Evolutionary conservation across 1,140 invertebrate species (phyloP).

Genomic region (Drosophila fuyamai): DNA sequence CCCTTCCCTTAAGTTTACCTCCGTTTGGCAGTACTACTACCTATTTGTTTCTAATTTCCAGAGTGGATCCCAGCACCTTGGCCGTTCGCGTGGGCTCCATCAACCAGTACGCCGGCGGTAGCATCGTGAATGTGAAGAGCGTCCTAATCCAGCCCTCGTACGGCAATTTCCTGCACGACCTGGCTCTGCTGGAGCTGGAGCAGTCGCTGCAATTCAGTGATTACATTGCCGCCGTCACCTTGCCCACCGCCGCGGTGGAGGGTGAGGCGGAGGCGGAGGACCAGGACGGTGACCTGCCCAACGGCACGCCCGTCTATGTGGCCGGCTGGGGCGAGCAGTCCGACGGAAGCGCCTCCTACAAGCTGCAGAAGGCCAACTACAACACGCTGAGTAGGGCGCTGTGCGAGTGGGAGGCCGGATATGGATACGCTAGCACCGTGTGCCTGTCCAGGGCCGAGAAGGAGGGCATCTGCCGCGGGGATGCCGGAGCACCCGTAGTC

Average conservation of each 20-base stretch:
- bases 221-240: constrained; percentile 69
- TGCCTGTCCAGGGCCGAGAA: constrained; percentile 62
- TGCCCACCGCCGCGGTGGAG: constrained; percentile 47
- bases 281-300: constrained; percentile 31
- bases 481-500: constrained; percentile 64
- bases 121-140: constrained; percentile 36
- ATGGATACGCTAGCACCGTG: constrained; percentile 57
- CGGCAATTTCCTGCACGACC: constrained; percentile 84
- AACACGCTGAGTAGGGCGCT: constrained; percentile 45
- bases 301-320: constrained; percentile 60
- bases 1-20: too few species aligned
- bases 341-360: constrained; percentile 57
- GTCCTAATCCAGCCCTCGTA: constrained; percentile 84
- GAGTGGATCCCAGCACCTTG: constrained; percentile 28
- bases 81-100: constrained; percentile 70
- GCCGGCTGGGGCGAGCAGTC: constrained; percentile 71
- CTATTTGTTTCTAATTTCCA: constrained; percentile 6
- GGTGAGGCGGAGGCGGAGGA: constrained; percentile 6
- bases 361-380: constrained; percentile 61
- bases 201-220: constrained; percentile 62
- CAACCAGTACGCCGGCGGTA: constrained; percentile 76
- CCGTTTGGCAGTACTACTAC: neutral
- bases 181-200: constrained; percentile 85
- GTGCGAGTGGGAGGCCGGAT: constrained; percentile 69
- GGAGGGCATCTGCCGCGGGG: constrained; percentile 70